Conservation (phyloP, 2,113 vertebrate genomes). For the Microcebus jonahi region DNA sequence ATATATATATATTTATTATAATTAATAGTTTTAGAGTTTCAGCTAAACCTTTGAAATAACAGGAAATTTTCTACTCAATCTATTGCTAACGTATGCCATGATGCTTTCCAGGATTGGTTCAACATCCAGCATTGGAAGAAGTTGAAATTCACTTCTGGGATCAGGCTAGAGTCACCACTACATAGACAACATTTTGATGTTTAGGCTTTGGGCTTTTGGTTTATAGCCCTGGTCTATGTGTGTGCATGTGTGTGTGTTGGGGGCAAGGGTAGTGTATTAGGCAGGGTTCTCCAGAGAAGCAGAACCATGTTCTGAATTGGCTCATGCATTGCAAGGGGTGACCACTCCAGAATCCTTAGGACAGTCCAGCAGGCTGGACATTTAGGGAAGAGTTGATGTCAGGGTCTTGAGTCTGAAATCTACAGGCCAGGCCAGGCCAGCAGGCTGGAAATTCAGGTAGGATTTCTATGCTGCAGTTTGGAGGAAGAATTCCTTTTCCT, state of each 20-base stretch:
- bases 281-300: background rate
- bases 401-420: background rate
- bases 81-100: background rate
- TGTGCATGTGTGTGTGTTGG: background rate
- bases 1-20: no score
- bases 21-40: background rate
- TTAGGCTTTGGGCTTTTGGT: background rate
- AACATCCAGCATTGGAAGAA: background rate
- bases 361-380: background rate
- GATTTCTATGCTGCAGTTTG: background rate
- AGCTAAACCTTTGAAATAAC: constrained; percentile 17
- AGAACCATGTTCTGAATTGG: background rate
- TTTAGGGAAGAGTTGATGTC: background rate
- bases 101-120: background rate
- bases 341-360: background rate
- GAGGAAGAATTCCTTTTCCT: background rate
- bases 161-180: background rate
- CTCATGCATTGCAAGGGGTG: background rate
- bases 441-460: background rate
- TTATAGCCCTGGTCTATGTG: background rate
- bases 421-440: background rate
- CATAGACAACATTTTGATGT: background rate
- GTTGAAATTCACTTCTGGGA: background rate
- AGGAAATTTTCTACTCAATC: background rate
- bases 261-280: background rate